phyloP scores from a whole-genome alignment of 2,888 invertebrate species.

The Mongoloraphidia duomilia region DNA sequence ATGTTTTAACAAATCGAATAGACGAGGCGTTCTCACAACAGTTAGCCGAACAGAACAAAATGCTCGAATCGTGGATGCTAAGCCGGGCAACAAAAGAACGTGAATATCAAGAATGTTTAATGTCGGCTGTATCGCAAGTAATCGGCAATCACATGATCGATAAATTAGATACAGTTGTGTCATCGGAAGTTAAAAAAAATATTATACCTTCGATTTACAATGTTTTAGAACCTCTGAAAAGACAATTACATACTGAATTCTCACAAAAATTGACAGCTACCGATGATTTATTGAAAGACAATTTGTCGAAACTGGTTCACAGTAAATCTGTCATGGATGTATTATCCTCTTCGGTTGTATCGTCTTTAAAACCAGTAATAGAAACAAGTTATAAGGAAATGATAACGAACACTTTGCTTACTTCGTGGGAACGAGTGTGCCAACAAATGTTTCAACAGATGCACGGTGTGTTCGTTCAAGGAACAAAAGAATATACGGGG shows the following conservation, averaged over 20 bases:
- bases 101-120: constrained; percentile 34
- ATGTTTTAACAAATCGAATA: not conserved
- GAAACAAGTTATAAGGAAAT: constrained; percentile 66
- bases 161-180: constrained; percentile 38
- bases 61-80: constrained; percentile 24
- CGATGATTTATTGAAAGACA: constrained; percentile 63
- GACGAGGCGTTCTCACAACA: not conserved
- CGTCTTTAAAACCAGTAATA: constrained; percentile 56
- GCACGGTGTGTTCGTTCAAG: constrained; percentile 73
- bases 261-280: constrained; percentile 55
- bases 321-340: constrained; percentile 69
- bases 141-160: constrained; percentile 35
- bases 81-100: constrained; percentile 34
- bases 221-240: constrained; percentile 57
- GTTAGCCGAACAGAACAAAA: constrained; percentile 16
- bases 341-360: constrained; percentile 50
- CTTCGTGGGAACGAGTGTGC: constrained; percentile 76
- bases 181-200: constrained; percentile 39
- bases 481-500: constrained; percentile 63
- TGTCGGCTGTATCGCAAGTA: constrained; percentile 38
- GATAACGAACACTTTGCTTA: constrained; percentile 61
- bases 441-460: constrained; percentile 80
- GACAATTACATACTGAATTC: constrained; percentile 59
- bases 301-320: constrained; percentile 61
- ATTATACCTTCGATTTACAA: constrained; percentile 43